phyloP scores from a whole-genome alignment of 2,888 invertebrate species.

The Epinotia brunnichana region DNA sequence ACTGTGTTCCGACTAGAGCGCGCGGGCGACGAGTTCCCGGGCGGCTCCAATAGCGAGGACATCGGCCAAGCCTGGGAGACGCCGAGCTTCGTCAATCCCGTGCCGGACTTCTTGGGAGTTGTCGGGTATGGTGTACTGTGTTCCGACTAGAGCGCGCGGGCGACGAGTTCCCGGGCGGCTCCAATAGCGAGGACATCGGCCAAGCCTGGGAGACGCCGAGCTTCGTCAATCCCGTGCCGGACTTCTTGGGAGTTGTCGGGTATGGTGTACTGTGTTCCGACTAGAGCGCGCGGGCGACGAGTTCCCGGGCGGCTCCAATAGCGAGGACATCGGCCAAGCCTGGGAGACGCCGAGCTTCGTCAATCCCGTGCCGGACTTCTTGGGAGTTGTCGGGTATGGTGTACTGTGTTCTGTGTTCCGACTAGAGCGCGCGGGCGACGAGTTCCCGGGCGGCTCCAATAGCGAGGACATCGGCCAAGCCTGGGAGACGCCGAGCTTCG shows the following conservation, averaged over 20 bases:
- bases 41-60: slow-evolving; percentile 90
- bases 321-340: slow-evolving; percentile 86
- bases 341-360: slow-evolving; percentile 89
- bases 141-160: slow-evolving; percentile 90
- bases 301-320: slow-evolving; percentile 90
- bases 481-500: slow-evolving; percentile 88
- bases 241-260: slow-evolving; percentile 91
- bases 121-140: slow-evolving; percentile 86
- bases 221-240: slow-evolving; percentile 94
- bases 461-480: slow-evolving; percentile 86
- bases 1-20: slow-evolving; percentile 92
- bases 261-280: slow-evolving; percentile 88
- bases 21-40: slow-evolving; percentile 83
- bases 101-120: slow-evolving; percentile 93
- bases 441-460: slow-evolving; percentile 89
- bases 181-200: slow-evolving; percentile 87
- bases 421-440: slow-evolving; percentile 86
- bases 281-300: slow-evolving; percentile 86
- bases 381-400: slow-evolving; percentile 87
- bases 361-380: slow-evolving; percentile 96
- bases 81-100: slow-evolving; percentile 91
- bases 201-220: slow-evolving; percentile 88
- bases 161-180: slow-evolving; percentile 87
- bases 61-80: slow-evolving; percentile 88
- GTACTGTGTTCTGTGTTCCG: slow-evolving; percentile 89